Conservation (phyloP, 2,888 invertebrate species). For the Patella pellucida region DNA sequence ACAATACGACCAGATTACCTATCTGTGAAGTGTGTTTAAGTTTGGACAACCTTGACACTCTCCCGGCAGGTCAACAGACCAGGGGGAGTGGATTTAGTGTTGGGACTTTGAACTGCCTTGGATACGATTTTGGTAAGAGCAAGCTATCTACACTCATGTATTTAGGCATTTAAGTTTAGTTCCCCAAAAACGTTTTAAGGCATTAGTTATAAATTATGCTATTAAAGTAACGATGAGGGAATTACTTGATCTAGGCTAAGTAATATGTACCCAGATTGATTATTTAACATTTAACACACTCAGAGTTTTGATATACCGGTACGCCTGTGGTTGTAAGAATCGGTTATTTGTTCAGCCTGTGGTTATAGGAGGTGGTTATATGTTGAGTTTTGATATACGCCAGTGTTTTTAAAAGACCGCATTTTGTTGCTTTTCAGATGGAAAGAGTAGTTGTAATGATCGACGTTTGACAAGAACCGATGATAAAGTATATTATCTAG, state of each 20-base stretch:
- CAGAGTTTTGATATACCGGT: too few relatives aligned
- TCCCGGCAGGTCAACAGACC: conserved; percentile 14
- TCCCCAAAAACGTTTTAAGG: too few relatives aligned
- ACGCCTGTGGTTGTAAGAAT: neutral
- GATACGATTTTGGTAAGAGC: neutral
- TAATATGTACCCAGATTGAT: too few relatives aligned
- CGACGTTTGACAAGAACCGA: neutral
- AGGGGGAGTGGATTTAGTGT: neutral
- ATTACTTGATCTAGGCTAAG: too few relatives aligned
- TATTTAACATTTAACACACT: too few relatives aligned
- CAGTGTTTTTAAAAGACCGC: too few relatives aligned
- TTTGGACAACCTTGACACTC: neutral
- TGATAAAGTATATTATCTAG: neutral
- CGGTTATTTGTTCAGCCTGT: neutral
- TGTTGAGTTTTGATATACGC: neutral
- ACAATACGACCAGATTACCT: conserved; percentile 33
- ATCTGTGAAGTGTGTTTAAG: conserved; percentile 34
- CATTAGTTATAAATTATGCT: too few relatives aligned
- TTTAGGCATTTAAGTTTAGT: too few relatives aligned
- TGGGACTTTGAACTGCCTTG: neutral
- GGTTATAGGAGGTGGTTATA: neutral
- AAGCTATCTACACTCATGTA: too few relatives aligned
- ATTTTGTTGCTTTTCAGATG: conserved; percentile 6
- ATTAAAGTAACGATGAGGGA: too few relatives aligned
- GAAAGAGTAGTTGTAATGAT: conserved; percentile 14